These are phyloP conservation scores for Perdita meconis DNA, from an alignment of 2,888 invertebrate species.

Conservation along the genomic window DNA sequence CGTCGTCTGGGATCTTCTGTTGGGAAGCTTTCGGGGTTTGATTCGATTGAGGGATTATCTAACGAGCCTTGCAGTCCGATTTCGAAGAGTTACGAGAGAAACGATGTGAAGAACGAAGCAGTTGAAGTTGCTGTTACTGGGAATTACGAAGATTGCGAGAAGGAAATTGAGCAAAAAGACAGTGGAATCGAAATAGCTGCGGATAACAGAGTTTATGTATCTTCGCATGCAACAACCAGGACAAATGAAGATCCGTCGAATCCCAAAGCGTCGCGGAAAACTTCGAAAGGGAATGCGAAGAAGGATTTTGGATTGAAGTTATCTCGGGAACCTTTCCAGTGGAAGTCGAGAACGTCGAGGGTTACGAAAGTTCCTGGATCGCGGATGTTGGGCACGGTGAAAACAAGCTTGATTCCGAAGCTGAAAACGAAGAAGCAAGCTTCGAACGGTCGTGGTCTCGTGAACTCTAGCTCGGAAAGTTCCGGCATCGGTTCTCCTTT, in stretches of 20 bases:
- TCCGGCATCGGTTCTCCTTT: slow-evolving; percentile 80
- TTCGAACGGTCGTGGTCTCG: slow-evolving; percentile 66
- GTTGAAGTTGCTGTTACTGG: not conserved
- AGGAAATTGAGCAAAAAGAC: not conserved
- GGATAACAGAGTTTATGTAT: not conserved
- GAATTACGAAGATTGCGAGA: too few species aligned
- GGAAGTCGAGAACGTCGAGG: slow-evolving; percentile 53
- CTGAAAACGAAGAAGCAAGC: slow-evolving; percentile 43
- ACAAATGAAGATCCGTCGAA: not conserved
- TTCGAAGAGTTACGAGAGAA: not conserved
- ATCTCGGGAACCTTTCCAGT: slow-evolving; percentile 60
- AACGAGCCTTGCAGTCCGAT: not conserved
- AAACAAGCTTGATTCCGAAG: slow-evolving; percentile 73
- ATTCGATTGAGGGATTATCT: not conserved
- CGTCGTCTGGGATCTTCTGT: not conserved
- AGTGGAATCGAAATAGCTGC: not conserved
- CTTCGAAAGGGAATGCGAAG: slow-evolving; percentile 52
- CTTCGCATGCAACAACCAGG: not conserved
- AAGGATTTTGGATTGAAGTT: slow-evolving; percentile 74
- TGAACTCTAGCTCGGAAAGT: slow-evolving; percentile 79
- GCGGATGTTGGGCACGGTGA: slow-evolving; percentile 11
- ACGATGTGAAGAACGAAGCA: rapidly evolving
- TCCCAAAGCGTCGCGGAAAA: not conserved
- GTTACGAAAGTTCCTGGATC: slow-evolving; percentile 24
- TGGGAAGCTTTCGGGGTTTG: not conserved